These are phyloP conservation scores for Thalpophila matura DNA, from an alignment of 2,888 invertebrate species.

Conservation along the genomic window DNA sequence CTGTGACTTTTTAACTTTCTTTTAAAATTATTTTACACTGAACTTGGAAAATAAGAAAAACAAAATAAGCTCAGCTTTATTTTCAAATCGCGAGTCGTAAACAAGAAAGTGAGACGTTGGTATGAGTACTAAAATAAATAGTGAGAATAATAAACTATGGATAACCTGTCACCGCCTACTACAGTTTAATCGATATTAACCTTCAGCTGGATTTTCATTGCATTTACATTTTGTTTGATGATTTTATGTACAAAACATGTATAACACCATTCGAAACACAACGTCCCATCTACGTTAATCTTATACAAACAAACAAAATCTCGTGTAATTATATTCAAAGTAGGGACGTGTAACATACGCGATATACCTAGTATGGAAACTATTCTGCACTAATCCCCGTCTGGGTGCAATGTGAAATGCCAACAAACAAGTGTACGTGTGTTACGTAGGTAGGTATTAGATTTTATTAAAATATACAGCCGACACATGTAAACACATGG, in stretches of 20 bases:
- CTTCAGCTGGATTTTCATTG: conserved; percentile 5
- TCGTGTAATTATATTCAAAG: conserved; percentile 65
- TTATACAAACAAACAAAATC: conserved; percentile 40
- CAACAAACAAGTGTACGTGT: conserved; percentile 31
- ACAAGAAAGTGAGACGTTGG: conserved; percentile 18
- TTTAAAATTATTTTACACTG: conserved; percentile 26
- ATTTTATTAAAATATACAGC: conserved; percentile 23
- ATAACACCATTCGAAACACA: conserved; percentile 5
- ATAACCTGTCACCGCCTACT: conserved; percentile 17
- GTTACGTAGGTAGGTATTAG: too few relatives aligned
- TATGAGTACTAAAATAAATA: neutral
- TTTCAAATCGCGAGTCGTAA: conserved; percentile 13
- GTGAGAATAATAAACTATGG: conserved; percentile 5
- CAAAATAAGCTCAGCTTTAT: conserved; percentile 28
- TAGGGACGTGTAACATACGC: conserved; percentile 31
- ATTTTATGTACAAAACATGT: conserved; percentile 2
- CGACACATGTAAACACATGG: too few relatives aligned
- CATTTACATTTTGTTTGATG: conserved; percentile 11
- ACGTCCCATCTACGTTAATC: conserved; percentile 21
- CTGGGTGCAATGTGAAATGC: conserved; percentile 40
- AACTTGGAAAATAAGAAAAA: conserved; percentile 36
- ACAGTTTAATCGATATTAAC: conserved; percentile 31
- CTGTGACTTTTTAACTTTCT: conserved; percentile 7
- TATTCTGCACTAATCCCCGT: conserved; percentile 64
- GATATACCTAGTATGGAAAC: conserved; percentile 50